Conservation (phyloP, 2,113 vertebrate species). For the Prochilodus magdalenae region DNA sequence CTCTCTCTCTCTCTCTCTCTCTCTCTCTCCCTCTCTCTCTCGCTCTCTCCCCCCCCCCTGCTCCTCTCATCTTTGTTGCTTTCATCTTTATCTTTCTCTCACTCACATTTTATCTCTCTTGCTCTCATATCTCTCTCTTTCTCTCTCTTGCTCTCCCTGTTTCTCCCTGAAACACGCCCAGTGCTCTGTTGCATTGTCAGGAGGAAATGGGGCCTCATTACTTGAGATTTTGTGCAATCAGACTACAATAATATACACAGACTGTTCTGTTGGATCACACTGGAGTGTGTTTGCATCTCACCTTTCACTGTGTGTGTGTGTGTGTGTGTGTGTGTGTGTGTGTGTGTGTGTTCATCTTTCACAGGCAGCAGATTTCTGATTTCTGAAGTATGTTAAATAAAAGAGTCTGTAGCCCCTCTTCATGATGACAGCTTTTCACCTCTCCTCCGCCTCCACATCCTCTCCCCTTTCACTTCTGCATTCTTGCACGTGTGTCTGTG, state of each 20-base stretch:
- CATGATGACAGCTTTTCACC: not conserved
- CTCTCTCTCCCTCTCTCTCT: too few species aligned
- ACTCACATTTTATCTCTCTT: too few species aligned
- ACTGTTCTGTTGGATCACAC: not conserved
- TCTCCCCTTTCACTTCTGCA: not conserved
- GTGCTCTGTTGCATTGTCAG: not conserved
- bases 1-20: too few species aligned
- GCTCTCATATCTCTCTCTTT: not conserved
- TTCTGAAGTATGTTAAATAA: constrained; percentile 13
- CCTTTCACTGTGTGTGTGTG: too few species aligned
- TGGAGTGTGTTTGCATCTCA: not conserved
- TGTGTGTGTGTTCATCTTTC: not conserved
- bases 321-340: not conserved
- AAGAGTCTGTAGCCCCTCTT: not conserved
- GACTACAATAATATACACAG: constrained; percentile 16
- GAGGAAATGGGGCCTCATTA: not conserved
- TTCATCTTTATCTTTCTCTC: too few species aligned
- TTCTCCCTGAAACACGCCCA: not conserved
- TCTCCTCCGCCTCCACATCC: not conserved
- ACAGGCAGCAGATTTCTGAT: constrained; percentile 3
- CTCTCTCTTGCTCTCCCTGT: not conserved
- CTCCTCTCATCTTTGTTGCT: too few species aligned
- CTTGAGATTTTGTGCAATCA: not conserved
- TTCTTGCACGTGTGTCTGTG: constrained; percentile 10
- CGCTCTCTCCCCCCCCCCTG: too few species aligned